Evolutionary conservation across 2,888 invertebrate species (phyloP), one percentile per base, ranked within the genome.

Genomic region (Neoscelio sp.): DNA sequence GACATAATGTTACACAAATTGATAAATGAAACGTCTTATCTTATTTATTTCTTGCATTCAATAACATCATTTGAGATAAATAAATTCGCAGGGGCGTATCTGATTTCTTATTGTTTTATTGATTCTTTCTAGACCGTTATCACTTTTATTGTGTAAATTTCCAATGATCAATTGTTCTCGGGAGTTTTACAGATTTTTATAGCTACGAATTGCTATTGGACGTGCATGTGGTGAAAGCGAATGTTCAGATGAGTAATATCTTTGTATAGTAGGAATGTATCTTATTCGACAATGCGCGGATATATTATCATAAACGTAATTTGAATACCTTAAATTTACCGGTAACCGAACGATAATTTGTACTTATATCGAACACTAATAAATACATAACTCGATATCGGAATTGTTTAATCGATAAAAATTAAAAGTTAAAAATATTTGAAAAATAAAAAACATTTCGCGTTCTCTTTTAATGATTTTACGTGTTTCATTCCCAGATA

Each of bases 141-240:
- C 80, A 67, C 76, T 56, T 44, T 65, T 56, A 67, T 80, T 80
- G 80, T 76, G 67, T 44, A 76, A 80, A 76, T 76, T 56, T 50
- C 80, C 67, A 80, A 73, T 76, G 76, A 76, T 80, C 76, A 76
- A 80, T 80, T 80, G 76, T 76, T 76, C 71, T 73, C 71, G 56
- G 28, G 40, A 67, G 67, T 76, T 79, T 56, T 35, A 56, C 23
- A 33, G 35, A 73, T 46, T 68, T 71, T 73, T 76, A n/a, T 54
- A 15, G 13, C 17, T 7, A 42, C 48, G 35, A 67, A 60, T 54
- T 40, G 71, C 65, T 70, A 52, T 74, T 65, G 60, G 67, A 65
- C 60, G 58, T 74, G 58, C 60, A 65, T 42, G 74, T 74, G 70
- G 81, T 77, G 81, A 81, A 81, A 81, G 81, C 74, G 79, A 70